Percentiles rank a stretch among this genome's conserved stretches.
These are phyloP conservation scores for Lerema accius DNA, from an alignment of 1,140 invertebrate genomes.

Conservation along the genomic window DNA sequence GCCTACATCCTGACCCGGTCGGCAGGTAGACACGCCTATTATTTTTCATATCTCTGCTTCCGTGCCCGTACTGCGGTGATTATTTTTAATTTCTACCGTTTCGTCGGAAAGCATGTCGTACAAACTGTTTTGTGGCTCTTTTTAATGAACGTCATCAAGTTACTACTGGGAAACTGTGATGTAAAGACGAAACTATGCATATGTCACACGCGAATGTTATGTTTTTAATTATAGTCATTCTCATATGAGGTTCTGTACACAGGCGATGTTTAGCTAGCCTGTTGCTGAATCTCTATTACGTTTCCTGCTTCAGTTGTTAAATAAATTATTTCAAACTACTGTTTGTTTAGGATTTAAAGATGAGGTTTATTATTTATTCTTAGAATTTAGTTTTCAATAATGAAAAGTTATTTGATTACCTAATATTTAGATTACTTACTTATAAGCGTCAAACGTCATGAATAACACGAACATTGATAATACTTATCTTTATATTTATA, in stretches of 20 bases:
- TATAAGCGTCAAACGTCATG: too few relatives aligned
- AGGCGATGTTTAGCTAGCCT: too few relatives aligned
- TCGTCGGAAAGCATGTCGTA: constrained; percentile 65
- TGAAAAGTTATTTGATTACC: too few relatives aligned
- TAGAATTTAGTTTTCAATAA: too few relatives aligned
- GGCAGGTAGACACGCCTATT: constrained; percentile 51
- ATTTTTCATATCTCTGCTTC: constrained; percentile 74
- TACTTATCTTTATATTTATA: too few relatives aligned
- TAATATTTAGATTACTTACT: too few relatives aligned
- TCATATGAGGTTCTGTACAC: constrained; percentile 29
- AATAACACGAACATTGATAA: too few relatives aligned
- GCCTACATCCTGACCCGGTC: constrained; percentile 46
- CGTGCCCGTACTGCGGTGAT: constrained; percentile 61
- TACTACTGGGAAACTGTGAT: constrained; percentile 59
- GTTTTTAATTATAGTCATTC: constrained; percentile 43
- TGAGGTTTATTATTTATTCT: too few relatives aligned
- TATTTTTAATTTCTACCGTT: constrained; percentile 76
- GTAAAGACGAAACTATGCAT: constrained; percentile 50
- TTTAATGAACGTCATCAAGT: constrained; percentile 65
- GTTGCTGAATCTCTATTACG: too few relatives aligned
- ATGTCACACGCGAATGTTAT: constrained; percentile 44
- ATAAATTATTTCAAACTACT: too few relatives aligned
- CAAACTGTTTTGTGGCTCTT: constrained; percentile 66
- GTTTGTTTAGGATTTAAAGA: too few relatives aligned
- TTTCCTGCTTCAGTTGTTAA: too few relatives aligned